Evolutionary conservation across 2,888 invertebrate species (phyloP), one percentile per base, ranked within the genome.

Genomic region (Teleiodes luculella): DNA sequence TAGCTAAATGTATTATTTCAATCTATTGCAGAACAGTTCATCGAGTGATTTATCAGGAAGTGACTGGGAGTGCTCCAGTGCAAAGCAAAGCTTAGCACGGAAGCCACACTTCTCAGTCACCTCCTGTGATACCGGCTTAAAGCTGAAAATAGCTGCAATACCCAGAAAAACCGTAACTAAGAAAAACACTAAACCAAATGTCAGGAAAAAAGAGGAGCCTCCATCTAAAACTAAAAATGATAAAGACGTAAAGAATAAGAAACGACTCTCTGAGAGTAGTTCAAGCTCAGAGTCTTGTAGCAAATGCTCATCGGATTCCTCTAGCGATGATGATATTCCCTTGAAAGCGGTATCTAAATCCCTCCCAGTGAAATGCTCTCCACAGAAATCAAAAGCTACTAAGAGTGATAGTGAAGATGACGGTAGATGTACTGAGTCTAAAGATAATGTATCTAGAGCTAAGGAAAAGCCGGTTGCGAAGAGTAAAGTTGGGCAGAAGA

Each of bases 21-120:
- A 14, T 18, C 51, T 35, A 59, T 85, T 85, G 68, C 86, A 89
- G 88, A 86, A 86, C 58, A 83, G 78, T 61, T 83, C 79, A 61
- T 76, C 76, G 49, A 84, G 83, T 76, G 82, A 76, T 53, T 78
- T 86, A 48, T 82, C 88, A 35, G 85, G 76, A 33, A 87, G 86
- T 73, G 86, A 87, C 52, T 88, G 87, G 86, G 83, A 88, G 68
- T 86, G 86, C 60, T 72, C 80, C 1, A 74, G 78, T 50, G 66
- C 73, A 28, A 86, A 86, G 62, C 81, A 81, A 60, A 71, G 70
- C 55, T 68, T 77, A 35, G 69, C 76, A 36, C 73, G 71, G 45
- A 89, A 89, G 63, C 79, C 88, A 48, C 92, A 92, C 67, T 92
- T 92, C 74, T 92, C 92, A 8, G 92, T 92, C 30, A 92, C 92